These are phyloP conservation scores for Sipha flava DNA, from an alignment of 1,140 invertebrate species.

Conservation along the genomic window DNA sequence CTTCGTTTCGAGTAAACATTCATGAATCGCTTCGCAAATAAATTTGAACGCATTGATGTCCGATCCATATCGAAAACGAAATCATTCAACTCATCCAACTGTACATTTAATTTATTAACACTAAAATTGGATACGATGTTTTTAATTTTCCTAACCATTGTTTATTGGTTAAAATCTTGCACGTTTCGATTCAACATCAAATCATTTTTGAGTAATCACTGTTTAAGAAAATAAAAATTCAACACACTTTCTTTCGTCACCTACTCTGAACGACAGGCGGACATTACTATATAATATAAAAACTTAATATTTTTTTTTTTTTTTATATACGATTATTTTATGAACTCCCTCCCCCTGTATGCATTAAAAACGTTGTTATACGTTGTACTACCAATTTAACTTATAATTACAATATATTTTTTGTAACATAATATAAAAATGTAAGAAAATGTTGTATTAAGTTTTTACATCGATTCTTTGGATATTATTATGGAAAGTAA, in stretches of 20 bases:
- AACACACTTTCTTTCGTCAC: too few species aligned
- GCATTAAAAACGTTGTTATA: background rate
- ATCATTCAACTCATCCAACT: too few species aligned
- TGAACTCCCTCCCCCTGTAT: background rate
- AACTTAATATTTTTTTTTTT: background rate
- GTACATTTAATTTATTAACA: too few species aligned
- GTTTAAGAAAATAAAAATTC: too few species aligned
- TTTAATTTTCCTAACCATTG: too few species aligned
- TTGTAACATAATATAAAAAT: slow-evolving; percentile 2
- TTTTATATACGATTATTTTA: background rate
- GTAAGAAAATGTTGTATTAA: background rate
- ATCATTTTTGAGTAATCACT: too few species aligned
- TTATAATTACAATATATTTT: slow-evolving; percentile 6
- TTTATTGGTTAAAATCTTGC: too few species aligned
- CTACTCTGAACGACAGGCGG: background rate
- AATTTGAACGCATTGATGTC: too few species aligned
- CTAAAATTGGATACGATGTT: too few species aligned
- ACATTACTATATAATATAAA: background rate
- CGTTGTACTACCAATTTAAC: background rate
- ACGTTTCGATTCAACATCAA: too few species aligned
- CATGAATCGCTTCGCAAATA: too few species aligned
- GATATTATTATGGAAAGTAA: background rate
- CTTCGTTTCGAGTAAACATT: background rate
- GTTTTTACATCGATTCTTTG: background rate
- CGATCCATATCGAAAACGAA: too few species aligned